A percentile compares a stretch with the other conserved stretches of the same genome.
Evolutionary conservation across 2,888 invertebrate species (phyloP).

Genomic region (Agonum fuliginosum): DNA sequence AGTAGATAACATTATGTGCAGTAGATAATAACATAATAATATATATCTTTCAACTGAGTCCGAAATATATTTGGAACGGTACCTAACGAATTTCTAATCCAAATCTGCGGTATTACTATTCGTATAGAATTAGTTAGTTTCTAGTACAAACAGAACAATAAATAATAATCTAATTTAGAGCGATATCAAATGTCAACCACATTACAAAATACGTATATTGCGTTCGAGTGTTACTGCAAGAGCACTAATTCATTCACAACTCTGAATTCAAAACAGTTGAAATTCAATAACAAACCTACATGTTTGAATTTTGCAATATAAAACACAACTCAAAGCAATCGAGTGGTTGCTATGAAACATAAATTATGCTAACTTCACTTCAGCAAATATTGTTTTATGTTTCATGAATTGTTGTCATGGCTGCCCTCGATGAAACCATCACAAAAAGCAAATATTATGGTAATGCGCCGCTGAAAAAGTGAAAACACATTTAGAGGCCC

Average conservation of each 20-base stretch:
- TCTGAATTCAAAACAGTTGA: background rate
- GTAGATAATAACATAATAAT: too few relatives aligned
- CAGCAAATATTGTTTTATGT: conserved; percentile 22
- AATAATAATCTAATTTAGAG: too few relatives aligned
- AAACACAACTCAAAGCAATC: conserved; percentile 4
- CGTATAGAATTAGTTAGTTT: too few relatives aligned
- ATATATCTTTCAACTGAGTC: too few relatives aligned
- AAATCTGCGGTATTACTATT: too few relatives aligned
- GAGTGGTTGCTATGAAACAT: conserved; percentile 18
- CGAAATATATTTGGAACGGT: too few relatives aligned
- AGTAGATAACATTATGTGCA: too few relatives aligned
- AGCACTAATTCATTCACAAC: background rate
- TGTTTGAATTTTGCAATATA: background rate
- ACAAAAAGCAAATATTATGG: conserved; percentile 36
- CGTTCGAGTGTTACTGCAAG: too few relatives aligned
- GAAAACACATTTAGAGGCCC: conserved; percentile 7
- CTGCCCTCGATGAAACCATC: conserved; percentile 30
- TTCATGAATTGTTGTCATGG: conserved; percentile 21
- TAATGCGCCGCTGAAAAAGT: conserved; percentile 14
- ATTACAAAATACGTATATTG: too few relatives aligned
- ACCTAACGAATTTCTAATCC: too few relatives aligned
- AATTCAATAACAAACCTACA: conserved; percentile 1
- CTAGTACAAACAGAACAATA: too few relatives aligned
- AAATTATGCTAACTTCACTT: conserved; percentile 20
- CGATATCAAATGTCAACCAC: too few relatives aligned